These are phyloP conservation scores for Neoaliturus tenellus DNA, from an alignment of 2,888 invertebrate genomes.

Conservation along the genomic window DNA sequence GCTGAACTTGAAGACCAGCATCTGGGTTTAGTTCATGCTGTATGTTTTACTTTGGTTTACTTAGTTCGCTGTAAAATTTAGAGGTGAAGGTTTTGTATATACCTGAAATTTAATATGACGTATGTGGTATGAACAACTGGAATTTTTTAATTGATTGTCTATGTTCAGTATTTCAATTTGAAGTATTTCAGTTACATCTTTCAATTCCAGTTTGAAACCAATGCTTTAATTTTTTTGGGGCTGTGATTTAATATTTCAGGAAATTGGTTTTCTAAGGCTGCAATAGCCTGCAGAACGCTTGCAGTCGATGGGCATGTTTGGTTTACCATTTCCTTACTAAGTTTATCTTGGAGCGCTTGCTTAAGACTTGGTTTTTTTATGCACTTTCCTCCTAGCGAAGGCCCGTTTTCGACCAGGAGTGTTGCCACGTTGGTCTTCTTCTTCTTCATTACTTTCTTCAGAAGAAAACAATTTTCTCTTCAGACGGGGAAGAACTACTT, in stretches of 20 bases:
- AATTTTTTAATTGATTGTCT: no score
- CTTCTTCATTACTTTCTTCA: background rate
- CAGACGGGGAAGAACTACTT: background rate
- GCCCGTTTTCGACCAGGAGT: background rate
- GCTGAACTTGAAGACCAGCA: no score
- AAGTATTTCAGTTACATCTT: no score
- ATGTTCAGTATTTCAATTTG: no score
- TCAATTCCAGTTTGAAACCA: no score
- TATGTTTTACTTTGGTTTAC: no score
- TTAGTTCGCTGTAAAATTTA: no score
- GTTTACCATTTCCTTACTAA: background rate
- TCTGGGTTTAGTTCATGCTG: no score
- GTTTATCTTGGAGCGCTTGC: no score
- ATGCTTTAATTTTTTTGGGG: background rate
- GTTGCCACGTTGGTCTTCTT: background rate
- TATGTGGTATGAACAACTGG: no score
- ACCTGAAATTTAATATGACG: no score
- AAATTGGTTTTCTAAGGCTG: background rate
- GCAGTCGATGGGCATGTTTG: background rate
- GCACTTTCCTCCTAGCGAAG: background rate
- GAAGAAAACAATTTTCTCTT: background rate
- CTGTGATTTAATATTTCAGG: background rate
- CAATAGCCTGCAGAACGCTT: background rate
- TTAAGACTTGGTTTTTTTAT: background rate
- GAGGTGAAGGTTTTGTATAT: no score